Percentiles rank a stretch among this genome's conserved stretches.
Conservation (phyloP, 2,797 vertebrate species). For the Mormyrops boulengeri region DNA sequence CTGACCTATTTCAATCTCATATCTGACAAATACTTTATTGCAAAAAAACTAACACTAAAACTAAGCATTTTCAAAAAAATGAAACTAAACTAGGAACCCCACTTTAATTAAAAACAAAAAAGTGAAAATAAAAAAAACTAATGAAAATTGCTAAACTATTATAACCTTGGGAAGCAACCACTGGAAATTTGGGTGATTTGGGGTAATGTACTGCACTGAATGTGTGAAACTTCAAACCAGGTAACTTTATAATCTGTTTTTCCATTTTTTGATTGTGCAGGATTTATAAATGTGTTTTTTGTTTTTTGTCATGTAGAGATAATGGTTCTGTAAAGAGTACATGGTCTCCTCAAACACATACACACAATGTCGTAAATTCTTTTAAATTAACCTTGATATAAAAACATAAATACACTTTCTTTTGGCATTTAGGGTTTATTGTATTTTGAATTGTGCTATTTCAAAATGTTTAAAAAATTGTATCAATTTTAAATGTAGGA, state of each 20-base stretch:
- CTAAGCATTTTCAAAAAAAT: background rate
- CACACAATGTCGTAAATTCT: background rate
- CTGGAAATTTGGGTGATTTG: background rate
- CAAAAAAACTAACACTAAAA: background rate
- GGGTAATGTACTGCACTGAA: background rate
- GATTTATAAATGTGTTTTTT: background rate
- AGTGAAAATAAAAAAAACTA: background rate
- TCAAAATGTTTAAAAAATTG: background rate
- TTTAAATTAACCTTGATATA: background rate
- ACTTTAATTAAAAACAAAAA: background rate
- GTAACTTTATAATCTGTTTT: background rate
- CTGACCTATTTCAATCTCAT: background rate
- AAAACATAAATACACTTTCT: background rate
- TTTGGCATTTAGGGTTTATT: background rate
- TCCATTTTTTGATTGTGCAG: background rate
- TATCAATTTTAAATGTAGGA: background rate
- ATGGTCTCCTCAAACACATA: background rate
- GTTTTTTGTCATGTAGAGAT: background rate
- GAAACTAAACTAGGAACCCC: background rate
- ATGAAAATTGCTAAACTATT: background rate
- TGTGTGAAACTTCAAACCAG: background rate
- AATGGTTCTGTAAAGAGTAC: background rate
- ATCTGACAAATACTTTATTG: background rate
- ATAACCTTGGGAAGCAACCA: background rate
- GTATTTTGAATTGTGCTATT: background rate